These are phyloP conservation scores for Leptura quadrifasciata DNA, from an alignment of 2,888 invertebrate species.

Conservation along the genomic window DNA sequence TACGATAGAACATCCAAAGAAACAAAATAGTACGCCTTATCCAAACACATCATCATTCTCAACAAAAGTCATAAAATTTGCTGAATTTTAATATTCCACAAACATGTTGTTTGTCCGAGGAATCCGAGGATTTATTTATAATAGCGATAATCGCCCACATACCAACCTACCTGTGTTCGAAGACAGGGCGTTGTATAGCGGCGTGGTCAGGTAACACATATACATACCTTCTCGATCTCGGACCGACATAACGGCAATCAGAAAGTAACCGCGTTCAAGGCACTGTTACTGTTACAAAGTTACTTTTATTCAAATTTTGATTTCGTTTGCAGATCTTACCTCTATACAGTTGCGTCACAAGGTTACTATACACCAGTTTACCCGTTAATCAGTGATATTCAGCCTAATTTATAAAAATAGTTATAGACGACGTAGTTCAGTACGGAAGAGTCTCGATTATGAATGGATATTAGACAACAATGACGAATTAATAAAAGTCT, in stretches of 20 bases:
- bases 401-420: background rate
- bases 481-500: background rate
- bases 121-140: constrained; percentile 13
- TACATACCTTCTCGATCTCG: constrained; percentile 55
- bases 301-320: constrained; percentile 72
- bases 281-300: constrained; percentile 65
- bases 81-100: constrained; percentile 10
- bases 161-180: constrained; percentile 25
- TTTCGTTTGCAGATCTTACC: constrained; percentile 66
- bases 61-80: background rate
- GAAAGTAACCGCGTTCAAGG: constrained; percentile 63
- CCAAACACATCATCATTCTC: background rate
- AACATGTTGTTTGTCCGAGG: background rate
- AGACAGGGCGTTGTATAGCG: constrained; percentile 51
- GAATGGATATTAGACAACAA: background rate
- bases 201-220: constrained; percentile 67
- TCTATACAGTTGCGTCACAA: constrained; percentile 58
- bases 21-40: background rate
- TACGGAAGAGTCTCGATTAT: background rate
- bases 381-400: background rate
- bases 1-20: too few relatives aligned
- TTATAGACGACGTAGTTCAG: background rate
- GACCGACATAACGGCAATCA: constrained; percentile 68
- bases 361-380: constrained; percentile 47
- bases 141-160: constrained; percentile 39